Base-by-base conservation (phyloP, 2,797 vertebrate genomes). In the Aphelocoma californica region DNA sequence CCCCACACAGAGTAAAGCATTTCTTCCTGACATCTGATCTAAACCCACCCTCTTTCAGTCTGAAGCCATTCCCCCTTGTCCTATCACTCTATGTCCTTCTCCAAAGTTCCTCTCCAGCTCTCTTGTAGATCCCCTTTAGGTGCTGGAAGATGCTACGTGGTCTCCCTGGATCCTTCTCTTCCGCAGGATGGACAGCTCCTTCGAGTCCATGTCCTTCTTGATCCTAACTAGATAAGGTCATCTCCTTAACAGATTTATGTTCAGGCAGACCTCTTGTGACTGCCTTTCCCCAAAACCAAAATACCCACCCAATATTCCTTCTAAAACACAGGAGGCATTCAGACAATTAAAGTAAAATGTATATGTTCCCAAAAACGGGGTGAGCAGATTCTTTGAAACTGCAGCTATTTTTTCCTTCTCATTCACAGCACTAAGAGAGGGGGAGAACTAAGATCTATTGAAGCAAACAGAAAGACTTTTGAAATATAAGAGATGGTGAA, bases 361-460 rank as follows among this genome's bases (percentile, higher is more conserved):
- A 18, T 1, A 18, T 2, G 1, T 11, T 50, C 13, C 5, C 29
- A 4, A 60, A 87, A 70, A 58, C 0, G 2, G 45, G 9, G 21
- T 45, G 29, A 38, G 31, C 17, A n/a, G 14, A 42, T 65, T 69
- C 24, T 78, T 81, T 44, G 38, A 73, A 84, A 75, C 1, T 58
- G 42, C 34, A 58, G 4, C 21, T 69, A 4, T 75, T 90, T 62
- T 25, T 75, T 78, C 18, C 20, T 73, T 72, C 29, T 70, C 28
- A 18, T 62, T 80, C 38, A 60, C 34, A 64, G 11, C 6, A 1
- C 17, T 28, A 14, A 81, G 44, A 21, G 8, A n/a, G 4, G 24
- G 80, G 25, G 15, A 93, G 12, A 6, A 32, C 3, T 29, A 12
- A 34, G 26, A 56, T 36, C 14, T 20, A 2, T 15, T 53, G 20